Evolutionary conservation across 2,113 vertebrate species (phyloP), one percentile per base, ranked within the genome.

Genomic region (Centropus unirufus): DNA sequence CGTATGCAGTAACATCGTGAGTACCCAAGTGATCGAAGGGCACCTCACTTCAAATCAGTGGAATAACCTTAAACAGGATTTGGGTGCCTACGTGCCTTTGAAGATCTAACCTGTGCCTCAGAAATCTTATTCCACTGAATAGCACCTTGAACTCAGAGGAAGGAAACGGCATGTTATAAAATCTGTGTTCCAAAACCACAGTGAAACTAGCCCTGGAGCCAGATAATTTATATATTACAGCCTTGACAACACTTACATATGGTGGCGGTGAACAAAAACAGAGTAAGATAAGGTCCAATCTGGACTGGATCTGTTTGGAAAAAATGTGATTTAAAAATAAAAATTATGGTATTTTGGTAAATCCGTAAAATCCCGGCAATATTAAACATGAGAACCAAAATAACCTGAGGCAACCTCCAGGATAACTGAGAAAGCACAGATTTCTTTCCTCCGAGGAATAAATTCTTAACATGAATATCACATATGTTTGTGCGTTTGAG

Each of bases 311-410:
- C 78, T 90, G 20, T 74, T 59, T 30, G 14, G 5, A 5, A 14
- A 94, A 95, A 75, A 68, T 52, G 77, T 82, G 51, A 92, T 93
- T 96, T 92, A 77, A 93, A 95, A 97, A 94, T 94, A 95, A 96
- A 95, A 97, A 96, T 97, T 90, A 95, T 89, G 69, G 76, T 86
- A 96, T 93, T 96, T 97, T 90, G 85, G 63, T 96, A 97, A 95
- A 96, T 96, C 93, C 92, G 72, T 94, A 95, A 96, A 97, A 96
- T 94, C 94, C 93, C 68, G 75, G 73, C 68, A 81, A 90, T 95
- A 96, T 96, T 96, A 92, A 96, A 94, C 75, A 94, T 83, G 88
- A 96, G 92, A 94, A n/a, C 61, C 79, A 89, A 93, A 96, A 95
- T 86, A 94, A 95, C 92, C 88, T 64, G 68, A 90, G 85, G 82